A percentile compares a stretch with the other conserved stretches of the same genome.
Evolutionary conservation across 2,113 vertebrate species (phyloP).

Genomic region (Hippoglossus stenolepis): DNA sequence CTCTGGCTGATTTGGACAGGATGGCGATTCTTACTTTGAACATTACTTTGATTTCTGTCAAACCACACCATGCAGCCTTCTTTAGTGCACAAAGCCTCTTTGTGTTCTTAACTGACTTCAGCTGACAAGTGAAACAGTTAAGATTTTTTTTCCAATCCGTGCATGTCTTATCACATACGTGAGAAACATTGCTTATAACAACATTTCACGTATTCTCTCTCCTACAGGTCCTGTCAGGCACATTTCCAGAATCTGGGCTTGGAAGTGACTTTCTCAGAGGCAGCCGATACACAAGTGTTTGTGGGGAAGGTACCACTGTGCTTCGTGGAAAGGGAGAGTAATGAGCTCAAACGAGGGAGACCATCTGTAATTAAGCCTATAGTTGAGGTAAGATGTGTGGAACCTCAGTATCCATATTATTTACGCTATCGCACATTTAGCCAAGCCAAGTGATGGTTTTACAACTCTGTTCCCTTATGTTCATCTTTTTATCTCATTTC

Average conservation of each 20-base stretch:
- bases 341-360: slow-evolving; percentile 89
- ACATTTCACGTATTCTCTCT: too few relatives aligned
- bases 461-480: not conserved
- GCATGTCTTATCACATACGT: not conserved
- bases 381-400: slow-evolving; percentile 85
- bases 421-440: not conserved
- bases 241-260: slow-evolving; percentile 88
- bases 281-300: slow-evolving; percentile 78
- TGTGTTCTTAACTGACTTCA: not conserved
- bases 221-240: slow-evolving; percentile 86
- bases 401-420: not conserved
- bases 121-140: too few relatives aligned
- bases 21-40: not conserved
- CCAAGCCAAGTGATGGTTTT: not conserved
- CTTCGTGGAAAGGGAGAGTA: slow-evolving; percentile 93
- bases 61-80: not conserved
- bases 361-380: slow-evolving; percentile 86
- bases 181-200: not conserved
- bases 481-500: slow-evolving; percentile 7
- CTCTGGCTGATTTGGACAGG: not conserved
- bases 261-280: slow-evolving; percentile 86
- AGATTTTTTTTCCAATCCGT: too few relatives aligned
- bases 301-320: slow-evolving; percentile 91
- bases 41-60: not conserved
- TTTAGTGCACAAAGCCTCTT: too few relatives aligned